These are phyloP conservation scores for Microctonus brassicae DNA, from an alignment of 2,888 invertebrate genomes.

Conservation along the genomic window DNA sequence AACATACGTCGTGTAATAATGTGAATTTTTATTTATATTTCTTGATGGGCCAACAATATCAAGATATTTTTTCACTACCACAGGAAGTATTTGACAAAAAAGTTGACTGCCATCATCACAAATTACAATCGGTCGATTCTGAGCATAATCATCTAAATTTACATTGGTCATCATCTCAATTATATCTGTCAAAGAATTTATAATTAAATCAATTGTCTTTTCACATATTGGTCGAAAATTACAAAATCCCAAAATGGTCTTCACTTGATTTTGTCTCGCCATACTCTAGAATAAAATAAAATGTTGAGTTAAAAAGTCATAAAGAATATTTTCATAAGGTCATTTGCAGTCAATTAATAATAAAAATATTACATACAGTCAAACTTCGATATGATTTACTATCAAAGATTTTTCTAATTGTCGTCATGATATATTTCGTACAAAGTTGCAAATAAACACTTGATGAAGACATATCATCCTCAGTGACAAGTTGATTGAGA, in stretches of 20 bases:
- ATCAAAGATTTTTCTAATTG: neutral
- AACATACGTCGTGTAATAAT: neutral
- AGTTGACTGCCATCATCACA: neutral
- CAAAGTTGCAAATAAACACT: neutral
- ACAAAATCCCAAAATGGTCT: conserved; percentile 21
- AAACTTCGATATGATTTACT: neutral
- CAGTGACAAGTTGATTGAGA: neutral
- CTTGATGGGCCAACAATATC: neutral
- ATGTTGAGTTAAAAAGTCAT: neutral
- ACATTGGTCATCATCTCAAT: conserved; percentile 16
- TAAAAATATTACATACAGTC: neutral
- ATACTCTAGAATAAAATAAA: conserved; percentile 20
- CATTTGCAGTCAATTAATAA: neutral
- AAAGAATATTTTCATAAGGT: conserved; percentile 51
- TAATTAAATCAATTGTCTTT: conserved; percentile 2
- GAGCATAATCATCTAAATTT: neutral
- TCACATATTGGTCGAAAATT: conserved; percentile 25
- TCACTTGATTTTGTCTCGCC: neutral
- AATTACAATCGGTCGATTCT: conserved; percentile 16
- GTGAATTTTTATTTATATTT: neutral
- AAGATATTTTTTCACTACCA: conserved; percentile 1
- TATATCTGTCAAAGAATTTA: neutral
- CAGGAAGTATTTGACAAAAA: neutral
- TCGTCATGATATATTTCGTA: neutral
- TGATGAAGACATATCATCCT: conserved; percentile 3